Conservation (phyloP, 2,113 vertebrate species). For the Cyanoderma ruficeps region DNA sequence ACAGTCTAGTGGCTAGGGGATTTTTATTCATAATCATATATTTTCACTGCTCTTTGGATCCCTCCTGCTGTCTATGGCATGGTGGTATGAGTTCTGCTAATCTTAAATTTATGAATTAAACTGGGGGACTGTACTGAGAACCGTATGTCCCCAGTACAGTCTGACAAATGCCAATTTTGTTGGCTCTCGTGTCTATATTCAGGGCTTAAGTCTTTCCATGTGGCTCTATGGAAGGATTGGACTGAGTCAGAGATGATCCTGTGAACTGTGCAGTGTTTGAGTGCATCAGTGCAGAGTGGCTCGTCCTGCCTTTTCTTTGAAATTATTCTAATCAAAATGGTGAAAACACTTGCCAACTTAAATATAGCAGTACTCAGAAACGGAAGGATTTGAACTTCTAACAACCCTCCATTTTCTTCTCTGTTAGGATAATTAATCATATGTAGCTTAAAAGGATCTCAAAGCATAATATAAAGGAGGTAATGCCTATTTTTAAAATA, state of each 20-base stretch:
- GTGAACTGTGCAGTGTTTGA: background rate
- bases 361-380: background rate
- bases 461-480: background rate
- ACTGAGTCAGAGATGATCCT: background rate
- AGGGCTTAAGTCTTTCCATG: background rate
- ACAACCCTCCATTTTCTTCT: background rate
- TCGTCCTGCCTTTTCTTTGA: background rate
- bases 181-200: background rate
- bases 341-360: background rate
- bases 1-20: background rate
- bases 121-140: background rate
- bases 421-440: background rate
- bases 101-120: background rate
- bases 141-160: rapidly evolving
- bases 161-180: background rate
- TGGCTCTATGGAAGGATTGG: background rate
- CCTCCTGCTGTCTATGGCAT: background rate
- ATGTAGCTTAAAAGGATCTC: background rate
- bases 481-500: background rate
- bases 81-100: background rate
- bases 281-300: background rate
- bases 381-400: background rate
- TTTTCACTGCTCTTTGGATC: background rate
- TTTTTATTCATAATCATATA: background rate
- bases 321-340: background rate